Evolutionary conservation across 2,797 vertebrate genomes (phyloP), one percentile per base, ranked within the genome.

Genomic region (Acanthiza pusilla): DNA sequence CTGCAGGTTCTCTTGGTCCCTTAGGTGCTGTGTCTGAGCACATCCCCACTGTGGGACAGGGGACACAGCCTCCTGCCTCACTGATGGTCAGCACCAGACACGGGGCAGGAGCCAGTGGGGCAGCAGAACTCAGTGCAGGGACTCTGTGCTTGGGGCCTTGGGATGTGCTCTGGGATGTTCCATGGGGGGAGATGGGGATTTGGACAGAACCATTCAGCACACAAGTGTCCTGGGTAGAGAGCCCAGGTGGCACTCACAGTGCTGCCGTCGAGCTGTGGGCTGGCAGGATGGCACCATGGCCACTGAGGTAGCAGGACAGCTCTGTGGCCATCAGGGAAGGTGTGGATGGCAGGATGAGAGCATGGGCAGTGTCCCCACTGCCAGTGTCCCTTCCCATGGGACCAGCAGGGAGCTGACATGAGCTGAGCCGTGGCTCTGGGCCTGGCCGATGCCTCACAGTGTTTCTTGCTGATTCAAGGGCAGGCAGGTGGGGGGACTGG

Each of bases 41-140:
- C 0, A 0, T 66, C 42, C 26, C 47, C 3, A 0, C 0, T 2
- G 50, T 27, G 63, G 54, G 50, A 40, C n/a, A 38, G 53, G 19
- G 50, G 40, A 34, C 2, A 2, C 36, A 32, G 30, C 21, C 26
- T 70, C 45, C 71, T 1, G 1, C 76, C 16, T 16, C 0, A 0
- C 57, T 4, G 13, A 9, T 43, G 1, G 0, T 27, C 66, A 63
- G 66, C 27, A 1, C 43, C 43, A 16, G 70, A 9, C n/a, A 9
- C 0, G 1, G 48, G 40, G 8, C 1, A 2, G 34, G 82, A 85
- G 45, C 30, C 85, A 67, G 63, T 0, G 12, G 43, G 83, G 55
- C 25, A 36, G 30, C 50, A 54, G 17, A 34, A 32, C 53, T 60
- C 4, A 25, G n/a, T 3, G 13, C 45, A 3, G 22, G 71, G 57